Evolutionary conservation across 2,888 invertebrate genomes (phyloP).

Genomic region (Aproaerema taeniolella): DNA sequence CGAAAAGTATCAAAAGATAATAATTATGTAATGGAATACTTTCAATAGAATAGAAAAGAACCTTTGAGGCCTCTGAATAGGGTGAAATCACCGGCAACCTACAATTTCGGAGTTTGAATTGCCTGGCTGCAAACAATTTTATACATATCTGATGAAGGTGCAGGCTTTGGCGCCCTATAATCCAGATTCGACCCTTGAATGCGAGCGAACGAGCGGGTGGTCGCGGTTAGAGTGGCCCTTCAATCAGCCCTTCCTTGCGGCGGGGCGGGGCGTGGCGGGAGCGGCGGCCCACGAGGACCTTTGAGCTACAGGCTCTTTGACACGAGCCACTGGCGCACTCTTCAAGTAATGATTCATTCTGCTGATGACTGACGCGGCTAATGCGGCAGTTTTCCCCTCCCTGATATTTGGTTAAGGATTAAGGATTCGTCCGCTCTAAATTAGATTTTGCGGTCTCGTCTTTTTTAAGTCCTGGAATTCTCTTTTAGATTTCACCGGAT

Average conservation of each 20-base stretch:
- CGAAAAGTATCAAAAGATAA: too few relatives aligned
- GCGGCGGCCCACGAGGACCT: conserved; percentile 54
- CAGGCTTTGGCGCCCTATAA: conserved; percentile 73
- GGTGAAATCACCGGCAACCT: conserved; percentile 52
- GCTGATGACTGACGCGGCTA: conserved; percentile 75
- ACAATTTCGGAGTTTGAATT: conserved; percentile 60
- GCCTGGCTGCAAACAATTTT: conserved; percentile 60
- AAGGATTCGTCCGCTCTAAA: conserved; percentile 42
- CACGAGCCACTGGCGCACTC: conserved; percentile 75
- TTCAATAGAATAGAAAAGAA: conserved; percentile 30
- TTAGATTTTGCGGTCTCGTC: conserved; percentile 36
- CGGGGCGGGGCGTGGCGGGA: conserved; percentile 39
- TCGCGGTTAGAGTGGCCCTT: conserved; percentile 75
- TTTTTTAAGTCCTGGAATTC: conserved; percentile 26
- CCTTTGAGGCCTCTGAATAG: conserved; percentile 46
- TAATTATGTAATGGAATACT: conserved; percentile 25
- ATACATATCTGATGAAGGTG: conserved; percentile 74
- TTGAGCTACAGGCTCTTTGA: conserved; percentile 74
- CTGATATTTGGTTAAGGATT: conserved; percentile 59
- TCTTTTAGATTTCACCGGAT: conserved; percentile 12
- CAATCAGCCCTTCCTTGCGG: conserved; percentile 72
- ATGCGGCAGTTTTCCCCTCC: conserved; percentile 57
- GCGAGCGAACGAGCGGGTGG: conserved; percentile 72
- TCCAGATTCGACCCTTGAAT: conserved; percentile 74
- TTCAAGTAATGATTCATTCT: conserved; percentile 78